These are phyloP conservation scores for Pyrrhosoma nymphula DNA, from an alignment of 2,888 invertebrate species.

Conservation along the genomic window DNA sequence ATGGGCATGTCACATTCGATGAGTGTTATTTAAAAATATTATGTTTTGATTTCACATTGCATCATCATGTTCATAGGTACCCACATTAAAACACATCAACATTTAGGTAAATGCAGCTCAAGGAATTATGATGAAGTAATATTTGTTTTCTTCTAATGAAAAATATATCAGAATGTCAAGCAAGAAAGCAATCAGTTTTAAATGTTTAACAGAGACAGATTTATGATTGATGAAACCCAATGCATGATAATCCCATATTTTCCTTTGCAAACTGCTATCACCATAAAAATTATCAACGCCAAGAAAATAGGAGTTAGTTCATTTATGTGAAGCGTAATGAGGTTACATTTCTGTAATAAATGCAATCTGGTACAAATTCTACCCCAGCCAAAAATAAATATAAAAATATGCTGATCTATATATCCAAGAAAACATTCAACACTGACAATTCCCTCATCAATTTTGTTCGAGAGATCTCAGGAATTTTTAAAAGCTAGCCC, in stretches of 20 bases:
- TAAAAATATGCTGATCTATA: slow-evolving; percentile 40
- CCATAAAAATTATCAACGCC: neutral
- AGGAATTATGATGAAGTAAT: neutral
- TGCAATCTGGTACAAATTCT: slow-evolving; percentile 27
- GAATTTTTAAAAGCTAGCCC: slow-evolving; percentile 15
- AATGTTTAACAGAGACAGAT: neutral
- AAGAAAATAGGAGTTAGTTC: neutral
- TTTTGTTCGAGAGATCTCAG: slow-evolving; percentile 14
- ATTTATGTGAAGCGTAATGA: neutral
- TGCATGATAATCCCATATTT: neutral
- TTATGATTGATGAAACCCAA: neutral
- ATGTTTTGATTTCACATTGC: neutral
- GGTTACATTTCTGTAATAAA: neutral
- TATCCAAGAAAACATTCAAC: neutral
- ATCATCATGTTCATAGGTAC: neutral
- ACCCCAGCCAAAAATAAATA: slow-evolving; percentile 45
- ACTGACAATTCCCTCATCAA: neutral
- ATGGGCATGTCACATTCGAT: slow-evolving; percentile 2
- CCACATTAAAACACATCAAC: neutral
- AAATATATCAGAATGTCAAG: neutral
- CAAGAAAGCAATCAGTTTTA: neutral
- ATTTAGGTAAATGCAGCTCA: neutral
- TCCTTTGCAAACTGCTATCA: neutral
- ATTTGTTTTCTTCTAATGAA: neutral
- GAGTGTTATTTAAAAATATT: neutral